phyloP scores from a whole-genome alignment of 2,113 vertebrate species.

The Ovis aries region ARS-UI_Ramb_v3.0 NC_056059.1:117736501-117737000 shows the following conservation, averaged over 20 bases:
- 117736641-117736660: constrained; percentile 76
- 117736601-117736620: constrained; percentile 78
- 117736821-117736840: background rate
- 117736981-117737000: constrained; percentile 51
- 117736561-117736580: constrained; percentile 78
- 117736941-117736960: constrained; percentile 28
- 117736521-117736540: constrained; percentile 66
- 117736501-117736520: constrained; percentile 2
- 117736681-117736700: constrained; percentile 55
- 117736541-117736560: constrained; percentile 68
- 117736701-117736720: constrained; percentile 75
- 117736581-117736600: constrained; percentile 82
- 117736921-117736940: background rate
- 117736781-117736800: background rate
- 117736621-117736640: constrained; percentile 84
- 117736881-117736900: constrained; percentile 54
- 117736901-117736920: background rate
- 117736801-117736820: constrained; percentile 45
- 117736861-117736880: constrained; percentile 64
- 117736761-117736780: background rate
- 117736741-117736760: background rate
- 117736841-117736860: constrained; percentile 34
- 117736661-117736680: constrained; percentile 55
- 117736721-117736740: background rate
- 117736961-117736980: constrained; percentile 74